Percentiles rank a stretch among this genome's conserved stretches.
These are phyloP conservation scores for Papilio gigon DNA, from an alignment of 2,888 invertebrate genomes.

Conservation along the genomic window DNA sequence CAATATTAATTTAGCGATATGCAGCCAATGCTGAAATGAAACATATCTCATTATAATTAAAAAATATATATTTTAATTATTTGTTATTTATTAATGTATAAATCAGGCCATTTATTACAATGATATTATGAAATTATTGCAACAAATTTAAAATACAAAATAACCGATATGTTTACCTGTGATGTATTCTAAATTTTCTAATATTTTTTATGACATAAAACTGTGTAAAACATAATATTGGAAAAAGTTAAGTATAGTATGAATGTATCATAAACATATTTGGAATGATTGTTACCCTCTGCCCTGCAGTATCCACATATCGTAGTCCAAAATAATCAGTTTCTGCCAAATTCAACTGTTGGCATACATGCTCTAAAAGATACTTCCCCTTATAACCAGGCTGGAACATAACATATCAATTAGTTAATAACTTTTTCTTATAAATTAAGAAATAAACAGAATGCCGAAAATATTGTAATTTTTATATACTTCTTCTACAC, in stretches of 20 bases:
- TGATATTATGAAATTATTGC: neutral
- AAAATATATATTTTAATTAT: conserved; percentile 39
- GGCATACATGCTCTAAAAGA: conserved; percentile 94
- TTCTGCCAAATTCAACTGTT: conserved; percentile 94
- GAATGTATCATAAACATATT: no score
- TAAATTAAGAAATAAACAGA: neutral
- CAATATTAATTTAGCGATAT: conserved; percentile 92
- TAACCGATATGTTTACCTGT: no score
- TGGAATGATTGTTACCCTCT: conserved; percentile 88
- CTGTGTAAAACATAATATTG: neutral
- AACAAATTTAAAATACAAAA: no score
- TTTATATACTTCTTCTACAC: no score
- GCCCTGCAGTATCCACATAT: conserved; percentile 93
- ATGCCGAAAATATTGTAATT: no score
- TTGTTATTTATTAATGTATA: no score
- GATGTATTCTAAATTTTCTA: neutral
- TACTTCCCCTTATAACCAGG: conserved; percentile 94
- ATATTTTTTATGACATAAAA: neutral
- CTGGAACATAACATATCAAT: conserved; percentile 78
- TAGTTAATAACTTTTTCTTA: neutral
- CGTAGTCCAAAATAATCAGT: conserved; percentile 97
- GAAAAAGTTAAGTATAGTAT: no score
- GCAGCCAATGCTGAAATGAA: conserved; percentile 94
- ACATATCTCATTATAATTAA: neutral
- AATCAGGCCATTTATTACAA: no score